Evolutionary conservation across 2,888 invertebrate genomes (phyloP).

Genomic region (Eristalinus sepulchralis): DNA sequence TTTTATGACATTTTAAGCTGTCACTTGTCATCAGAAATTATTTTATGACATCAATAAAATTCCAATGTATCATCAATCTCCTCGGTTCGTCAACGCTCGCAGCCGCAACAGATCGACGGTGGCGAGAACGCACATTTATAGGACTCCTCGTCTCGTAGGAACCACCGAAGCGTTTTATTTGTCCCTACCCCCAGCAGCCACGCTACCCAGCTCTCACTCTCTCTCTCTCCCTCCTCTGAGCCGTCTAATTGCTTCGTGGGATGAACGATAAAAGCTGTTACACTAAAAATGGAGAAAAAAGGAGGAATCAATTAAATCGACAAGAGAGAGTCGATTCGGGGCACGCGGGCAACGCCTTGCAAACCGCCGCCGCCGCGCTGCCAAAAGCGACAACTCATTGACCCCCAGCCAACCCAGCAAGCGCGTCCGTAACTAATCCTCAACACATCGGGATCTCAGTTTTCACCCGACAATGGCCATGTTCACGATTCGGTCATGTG

Average conservation of each 20-base stretch:
- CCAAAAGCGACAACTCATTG: slow-evolving; percentile 28
- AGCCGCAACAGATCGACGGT: not conserved
- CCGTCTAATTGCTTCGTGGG: not conserved
- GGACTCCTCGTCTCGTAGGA: slow-evolving; percentile 7
- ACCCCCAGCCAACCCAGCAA: slow-evolving; percentile 5
- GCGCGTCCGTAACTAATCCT: not conserved
- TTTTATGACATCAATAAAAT: slow-evolving; percentile 34
- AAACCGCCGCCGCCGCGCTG: not conserved
- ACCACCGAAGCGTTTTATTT: slow-evolving; percentile 15
- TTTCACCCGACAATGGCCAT: not conserved
- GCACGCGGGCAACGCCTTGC: not conserved
- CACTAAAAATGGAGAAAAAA: not conserved
- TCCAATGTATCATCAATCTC: slow-evolving; percentile 35
- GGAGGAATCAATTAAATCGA: slow-evolving; percentile 31
- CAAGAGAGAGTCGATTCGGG: not conserved
- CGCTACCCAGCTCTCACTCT: not conserved
- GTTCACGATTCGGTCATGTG: not conserved
- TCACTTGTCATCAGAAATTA: slow-evolving; percentile 40
- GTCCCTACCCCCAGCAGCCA: not conserved
- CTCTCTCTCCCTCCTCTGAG: too few species aligned
- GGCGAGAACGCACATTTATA: not conserved
- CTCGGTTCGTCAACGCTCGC: not conserved
- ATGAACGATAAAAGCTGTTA: slow-evolving; percentile 21
- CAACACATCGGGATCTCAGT: slow-evolving; percentile 14
- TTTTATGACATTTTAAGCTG: slow-evolving; percentile 42